Conservation (phyloP, 2,113 vertebrate species). For the Istiophorus platypterus region DNA sequence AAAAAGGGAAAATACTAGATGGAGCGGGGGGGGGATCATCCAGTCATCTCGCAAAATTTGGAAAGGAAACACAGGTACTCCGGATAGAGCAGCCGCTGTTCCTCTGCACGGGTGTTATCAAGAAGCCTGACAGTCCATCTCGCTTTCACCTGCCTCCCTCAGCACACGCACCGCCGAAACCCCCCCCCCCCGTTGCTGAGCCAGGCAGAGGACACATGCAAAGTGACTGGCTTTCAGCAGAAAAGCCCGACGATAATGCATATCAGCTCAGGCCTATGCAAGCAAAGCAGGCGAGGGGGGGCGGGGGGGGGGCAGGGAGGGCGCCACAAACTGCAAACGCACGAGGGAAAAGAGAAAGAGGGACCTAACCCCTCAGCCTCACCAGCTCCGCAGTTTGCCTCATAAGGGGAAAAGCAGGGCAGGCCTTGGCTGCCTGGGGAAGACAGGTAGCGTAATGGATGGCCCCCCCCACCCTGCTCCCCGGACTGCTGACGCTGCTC, state of each 20-base stretch:
- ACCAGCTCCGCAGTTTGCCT: conserved; percentile 66
- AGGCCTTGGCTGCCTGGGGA: conserved; percentile 60
- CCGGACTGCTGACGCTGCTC: conserved; percentile 79
- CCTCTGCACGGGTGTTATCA: conserved; percentile 71
- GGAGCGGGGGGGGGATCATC: conserved; percentile 9
- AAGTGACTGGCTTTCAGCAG: conserved; percentile 76
- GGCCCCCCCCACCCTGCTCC: conserved; percentile 51
- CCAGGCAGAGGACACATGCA: conserved; percentile 79
- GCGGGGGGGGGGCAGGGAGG: neutral
- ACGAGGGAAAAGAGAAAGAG: conserved; percentile 55
- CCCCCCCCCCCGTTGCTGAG: conserved; percentile 58
- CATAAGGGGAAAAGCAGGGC: conserved; percentile 76
- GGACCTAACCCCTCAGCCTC: conserved; percentile 65
- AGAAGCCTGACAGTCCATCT: conserved; percentile 72
- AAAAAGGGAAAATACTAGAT: conserved; percentile 34
- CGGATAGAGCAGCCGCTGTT: too few species aligned
- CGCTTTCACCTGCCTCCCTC: conserved; percentile 77
- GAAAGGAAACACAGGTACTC: conserved; percentile 54
- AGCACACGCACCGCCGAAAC: conserved; percentile 66
- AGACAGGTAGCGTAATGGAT: conserved; percentile 76
- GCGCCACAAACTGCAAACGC: conserved; percentile 73
- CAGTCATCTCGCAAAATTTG: conserved; percentile 52
- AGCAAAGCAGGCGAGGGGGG: conserved; percentile 62
- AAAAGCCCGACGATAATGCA: conserved; percentile 70
- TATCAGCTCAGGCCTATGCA: conserved; percentile 68